Base-by-base conservation (phyloP, 2,113 vertebrate genomes). In the Phylloscopus whistleri region DNA sequence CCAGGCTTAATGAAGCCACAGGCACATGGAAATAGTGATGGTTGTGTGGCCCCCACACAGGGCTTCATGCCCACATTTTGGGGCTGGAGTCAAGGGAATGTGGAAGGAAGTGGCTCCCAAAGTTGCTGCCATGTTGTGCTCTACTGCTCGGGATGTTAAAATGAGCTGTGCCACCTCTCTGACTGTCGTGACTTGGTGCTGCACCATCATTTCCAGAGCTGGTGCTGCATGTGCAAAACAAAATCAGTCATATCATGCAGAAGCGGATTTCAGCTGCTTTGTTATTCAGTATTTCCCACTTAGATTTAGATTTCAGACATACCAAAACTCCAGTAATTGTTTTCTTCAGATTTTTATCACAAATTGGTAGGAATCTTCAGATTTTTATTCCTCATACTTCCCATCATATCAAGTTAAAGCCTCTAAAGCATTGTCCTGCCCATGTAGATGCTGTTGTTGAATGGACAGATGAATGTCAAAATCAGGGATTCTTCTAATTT, bases 141-240 rank as follows among this genome's bases (percentile, higher is more conserved):
- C 37, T 33, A 11, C 33, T 3, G 1, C 27, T 53, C 0, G 0
- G 44, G 86, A 64, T 1, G 7, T 0, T 9, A 24, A 80, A 66
- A 59, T 1, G 16, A 90, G 39, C 39, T 18, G 39, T 66, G 52
- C 20, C 3, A 9, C 48, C 51, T 10, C 15, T 60, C 39, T 31
- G 35, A 26, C 41, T 18, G 46, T 48, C 0, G 0, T 62, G 51
- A 35, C 28, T 30, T 80, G 70, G 39, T 80, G 63, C 53, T 51
- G 63, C 2, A 0, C 28, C 52, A n/a, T 14, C 21, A 14, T 59
- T 80, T 86, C 80, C 83, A 83, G 75, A 88, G 76, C 64, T 63
- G 13, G 43, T 73, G 44, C 63, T 86, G 63, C 7, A 2, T 28
- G 7, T 14, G 52, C 56, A 56, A 72, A 78, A 53, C 31, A 41